Evolutionary conservation across 2,888 invertebrate species (phyloP), one percentile per base, ranked within the genome.

Genomic region (Eretmocerus hayati): DNA sequence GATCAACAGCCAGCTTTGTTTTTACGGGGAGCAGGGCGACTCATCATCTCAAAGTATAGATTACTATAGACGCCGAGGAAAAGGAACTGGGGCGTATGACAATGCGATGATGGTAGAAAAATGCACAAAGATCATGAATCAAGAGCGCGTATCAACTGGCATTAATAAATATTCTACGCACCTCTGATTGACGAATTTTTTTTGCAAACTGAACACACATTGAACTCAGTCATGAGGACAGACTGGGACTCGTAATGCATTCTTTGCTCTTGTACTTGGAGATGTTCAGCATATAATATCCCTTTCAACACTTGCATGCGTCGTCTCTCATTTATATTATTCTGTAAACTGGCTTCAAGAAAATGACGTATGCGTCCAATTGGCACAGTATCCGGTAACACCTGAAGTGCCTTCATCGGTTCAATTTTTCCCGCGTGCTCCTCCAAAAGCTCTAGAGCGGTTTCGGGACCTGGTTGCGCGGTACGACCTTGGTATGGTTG

Each of bases 181-280:
- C 87, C 86, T 91, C 74, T 90, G 89, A 72, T 90, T 90, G 16
- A 88, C 87, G 72, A 97, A 95, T 47, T 90, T 80, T 95, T 96
- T 68, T 86, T 89, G 72, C 97, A 97, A 2, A 90, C 89, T 0
- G 84, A 83, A 71, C 97, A 97, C 46, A 90, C 82, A 64, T 87
- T 89, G 61, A 85, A 82, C 59, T 94, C 93, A 20, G 84, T 88
- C 56, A 97, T 83, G 2, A 85, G 74, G 42, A 95, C 84, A 64
- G 83, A 85, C 65, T 88, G 85, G 2, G 86, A 85, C 70, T 93
- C 88, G 61, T 86, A 83, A 59, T 81, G 80, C 67, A 88, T 83
- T 58, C 87, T 79, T 61, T 85, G 75, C 63, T 89, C 86, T 69
- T 89, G 84, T 31, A 88, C 85, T 75, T 91, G 88, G 54, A 87